Conservation (phyloP, 2,797 vertebrate genomes). For the Coluber constrictor region DNA sequence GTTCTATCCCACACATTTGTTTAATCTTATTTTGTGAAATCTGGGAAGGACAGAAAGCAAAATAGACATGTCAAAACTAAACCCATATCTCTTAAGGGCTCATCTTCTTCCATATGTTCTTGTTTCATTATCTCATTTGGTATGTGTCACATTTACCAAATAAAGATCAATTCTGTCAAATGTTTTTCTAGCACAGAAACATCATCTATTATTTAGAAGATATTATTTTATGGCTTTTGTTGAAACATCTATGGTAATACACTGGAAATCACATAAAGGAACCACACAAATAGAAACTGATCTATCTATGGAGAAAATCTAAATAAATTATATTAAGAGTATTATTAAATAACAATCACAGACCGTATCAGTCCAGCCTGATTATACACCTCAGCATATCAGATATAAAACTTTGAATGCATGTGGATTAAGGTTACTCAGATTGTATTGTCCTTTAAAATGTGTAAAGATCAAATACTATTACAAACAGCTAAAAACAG, state of each 20-base stretch:
- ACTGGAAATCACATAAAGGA: not conserved
- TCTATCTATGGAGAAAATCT: not conserved
- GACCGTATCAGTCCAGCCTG: not conserved
- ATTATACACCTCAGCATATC: not conserved
- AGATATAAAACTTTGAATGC: not conserved
- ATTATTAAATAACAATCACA: constrained; percentile 21
- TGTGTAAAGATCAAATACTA: not conserved
- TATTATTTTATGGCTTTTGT: not conserved
- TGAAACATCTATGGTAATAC: constrained; percentile 5
- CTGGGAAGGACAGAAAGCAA: not conserved
- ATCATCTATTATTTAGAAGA: not conserved
- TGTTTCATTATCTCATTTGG: not conserved
- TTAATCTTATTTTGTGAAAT: not conserved
- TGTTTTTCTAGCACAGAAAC: not conserved
- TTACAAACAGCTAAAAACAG: not conserved
- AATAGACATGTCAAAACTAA: not conserved
- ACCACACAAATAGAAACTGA: not conserved
- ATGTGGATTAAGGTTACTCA: constrained; percentile 4
- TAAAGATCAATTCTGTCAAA: not conserved
- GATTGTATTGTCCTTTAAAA: not conserved
- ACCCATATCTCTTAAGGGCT: not conserved
- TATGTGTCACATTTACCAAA: not conserved
- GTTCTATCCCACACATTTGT: not conserved
- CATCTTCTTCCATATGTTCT: not conserved
- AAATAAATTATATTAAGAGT: not conserved